Evolutionary conservation across 1,140 invertebrate species (phyloP).

Genomic region (Cherax destructor): DNA sequence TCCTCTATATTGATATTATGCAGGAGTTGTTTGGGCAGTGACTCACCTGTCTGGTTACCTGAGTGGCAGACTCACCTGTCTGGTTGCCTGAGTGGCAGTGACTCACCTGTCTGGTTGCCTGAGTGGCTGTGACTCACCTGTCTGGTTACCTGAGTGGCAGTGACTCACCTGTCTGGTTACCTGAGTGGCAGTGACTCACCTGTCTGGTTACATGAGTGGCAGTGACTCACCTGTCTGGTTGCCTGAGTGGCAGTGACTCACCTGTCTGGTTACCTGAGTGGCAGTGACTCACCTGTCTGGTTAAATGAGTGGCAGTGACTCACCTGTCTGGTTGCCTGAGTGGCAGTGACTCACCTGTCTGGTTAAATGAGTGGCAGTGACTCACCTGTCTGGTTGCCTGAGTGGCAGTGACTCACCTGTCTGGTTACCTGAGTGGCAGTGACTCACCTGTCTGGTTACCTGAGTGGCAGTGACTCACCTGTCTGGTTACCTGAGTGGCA

Average conservation of each 20-base stretch:
- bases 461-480: neutral
- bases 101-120: too few relatives aligned
- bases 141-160: constrained; percentile 13
- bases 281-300: neutral
- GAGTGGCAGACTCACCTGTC: neutral
- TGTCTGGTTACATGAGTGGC: constrained; percentile 6
- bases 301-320: neutral
- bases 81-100: constrained; percentile 5
- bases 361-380: neutral
- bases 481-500: too few relatives aligned
- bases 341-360: neutral
- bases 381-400: constrained; percentile 17
- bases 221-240: too few relatives aligned
- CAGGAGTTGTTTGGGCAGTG: neutral
- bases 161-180: too few relatives aligned
- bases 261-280: constrained; percentile 3
- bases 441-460: constrained; percentile 23
- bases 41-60: too few relatives aligned
- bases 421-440: too few relatives aligned
- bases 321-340: constrained; percentile 6
- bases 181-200: neutral
- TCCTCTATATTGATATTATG: constrained; percentile 33
- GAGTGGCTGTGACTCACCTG: neutral
- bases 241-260: neutral
- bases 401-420: neutral